Conservation (phyloP, 2,113 vertebrate genomes). For the Recurvirostra avosetta region DNA sequence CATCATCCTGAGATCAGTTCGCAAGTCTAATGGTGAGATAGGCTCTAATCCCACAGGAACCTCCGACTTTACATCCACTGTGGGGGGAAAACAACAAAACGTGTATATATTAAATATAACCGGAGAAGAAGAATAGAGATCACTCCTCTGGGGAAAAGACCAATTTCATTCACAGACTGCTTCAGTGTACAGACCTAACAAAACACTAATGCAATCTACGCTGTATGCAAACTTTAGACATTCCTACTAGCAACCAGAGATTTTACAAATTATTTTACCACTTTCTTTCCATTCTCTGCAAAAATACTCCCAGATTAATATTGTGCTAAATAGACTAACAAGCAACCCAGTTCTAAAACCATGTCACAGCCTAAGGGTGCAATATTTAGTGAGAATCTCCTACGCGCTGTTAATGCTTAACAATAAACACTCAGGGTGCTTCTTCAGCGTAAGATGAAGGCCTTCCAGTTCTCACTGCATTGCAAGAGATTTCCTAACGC, state of each 20-base stretch:
- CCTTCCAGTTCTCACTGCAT: background rate
- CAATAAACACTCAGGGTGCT: background rate
- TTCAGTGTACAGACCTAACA: background rate
- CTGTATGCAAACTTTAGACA: background rate
- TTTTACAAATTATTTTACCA: background rate
- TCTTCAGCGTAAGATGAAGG: background rate
- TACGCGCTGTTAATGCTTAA: background rate
- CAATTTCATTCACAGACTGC: background rate
- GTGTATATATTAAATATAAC: background rate
- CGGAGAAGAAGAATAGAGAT: constrained; percentile 11
- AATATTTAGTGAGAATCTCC: background rate
- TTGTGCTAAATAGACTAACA: background rate
- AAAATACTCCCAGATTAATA: background rate
- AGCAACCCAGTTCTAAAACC: background rate
- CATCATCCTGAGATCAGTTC: constrained; percentile 93
- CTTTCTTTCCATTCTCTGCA: background rate
- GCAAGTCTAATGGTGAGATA: constrained; percentile 88
- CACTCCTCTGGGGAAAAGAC: background rate
- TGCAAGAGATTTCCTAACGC: background rate
- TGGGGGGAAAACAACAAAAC: background rate
- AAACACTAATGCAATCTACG: background rate
- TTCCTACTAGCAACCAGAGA: background rate
- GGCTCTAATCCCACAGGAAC: constrained; percentile 84
- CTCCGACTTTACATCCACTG: constrained; percentile 92
- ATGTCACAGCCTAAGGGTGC: background rate